A percentile compares a stretch with the other conserved stretches of the same genome.
Conservation (phyloP, 1,140 invertebrate genomes). For the Drosophila hydei region DNA sequence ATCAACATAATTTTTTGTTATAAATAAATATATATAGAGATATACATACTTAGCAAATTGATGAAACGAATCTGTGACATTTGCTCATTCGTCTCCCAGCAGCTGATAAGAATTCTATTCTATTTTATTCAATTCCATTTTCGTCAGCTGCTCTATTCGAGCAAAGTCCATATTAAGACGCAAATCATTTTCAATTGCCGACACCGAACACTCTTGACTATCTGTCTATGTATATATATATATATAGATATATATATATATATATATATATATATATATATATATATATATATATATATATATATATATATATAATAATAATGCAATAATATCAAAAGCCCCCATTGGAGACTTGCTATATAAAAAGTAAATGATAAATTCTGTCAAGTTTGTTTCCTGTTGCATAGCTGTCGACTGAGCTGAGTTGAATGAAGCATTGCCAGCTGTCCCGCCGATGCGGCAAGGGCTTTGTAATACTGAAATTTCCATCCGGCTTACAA, state of each 20-base stretch:
- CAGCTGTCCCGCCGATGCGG: conserved; percentile 24
- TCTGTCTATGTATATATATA: conserved; percentile 1
- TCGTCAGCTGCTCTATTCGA: conserved; percentile 12
- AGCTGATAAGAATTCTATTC: conserved; percentile 33
- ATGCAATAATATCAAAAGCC: conserved; percentile 15
- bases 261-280: conserved; percentile 1
- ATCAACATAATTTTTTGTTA: conserved; percentile 11
- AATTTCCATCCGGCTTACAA: conserved; percentile 53
- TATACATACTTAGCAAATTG: neutral
- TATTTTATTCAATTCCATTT: conserved; percentile 21
- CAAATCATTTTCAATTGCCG: conserved; percentile 40
- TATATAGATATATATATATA: neutral
- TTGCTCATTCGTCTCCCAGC: conserved; percentile 16
- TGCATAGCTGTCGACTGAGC: conserved; percentile 15
- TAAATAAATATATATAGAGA: conserved; percentile 8
- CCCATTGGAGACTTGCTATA: conserved; percentile 7
- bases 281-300: neutral
- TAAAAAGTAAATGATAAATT: conserved; percentile 33
- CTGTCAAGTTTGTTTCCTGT: conserved; percentile 23
- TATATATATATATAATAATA: conserved; percentile 9
- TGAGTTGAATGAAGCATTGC: conserved; percentile 30
- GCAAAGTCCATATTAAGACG: conserved; percentile 32
- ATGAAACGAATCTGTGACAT: conserved; percentile 5
- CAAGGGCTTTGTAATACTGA: conserved; percentile 39
- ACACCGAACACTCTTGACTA: conserved; percentile 8